A percentile compares a stretch with the other conserved stretches of the same genome.
Conservation (phyloP, 2,888 invertebrate genomes). For the Alviniconcha strummeri region DNA sequence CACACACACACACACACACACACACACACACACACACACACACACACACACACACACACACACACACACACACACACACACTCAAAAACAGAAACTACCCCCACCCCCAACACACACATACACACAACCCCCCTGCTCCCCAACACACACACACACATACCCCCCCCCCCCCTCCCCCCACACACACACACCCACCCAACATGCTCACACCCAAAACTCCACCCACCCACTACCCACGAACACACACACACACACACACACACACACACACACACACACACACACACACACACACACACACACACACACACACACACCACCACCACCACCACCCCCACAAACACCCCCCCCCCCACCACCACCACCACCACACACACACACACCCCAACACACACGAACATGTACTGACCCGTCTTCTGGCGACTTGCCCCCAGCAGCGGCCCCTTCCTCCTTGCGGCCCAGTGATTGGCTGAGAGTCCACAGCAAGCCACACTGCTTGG, state of each 20-base stretch:
- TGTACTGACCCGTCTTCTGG: constrained; percentile 29
- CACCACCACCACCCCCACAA: not conserved
- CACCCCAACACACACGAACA: not conserved
- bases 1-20: too few species aligned
- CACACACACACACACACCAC: not conserved
- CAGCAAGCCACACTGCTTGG: constrained; percentile 77
- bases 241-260: not conserved
- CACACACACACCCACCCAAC: too few species aligned
- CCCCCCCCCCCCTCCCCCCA: too few species aligned
- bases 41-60: not conserved
- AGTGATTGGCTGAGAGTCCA: constrained; percentile 64
- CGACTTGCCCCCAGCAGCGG: constrained; percentile 20
- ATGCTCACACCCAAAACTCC: too few species aligned
- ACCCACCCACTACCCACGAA: not conserved
- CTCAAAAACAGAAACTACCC: not conserved
- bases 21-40: not conserved
- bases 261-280: not conserved
- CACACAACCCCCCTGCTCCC: not conserved
- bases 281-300: not conserved
- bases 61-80: too few species aligned
- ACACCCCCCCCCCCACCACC: not conserved
- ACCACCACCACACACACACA: not conserved
- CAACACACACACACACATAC: too few species aligned
- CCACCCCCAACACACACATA: not conserved
- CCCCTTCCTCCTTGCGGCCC: constrained; percentile 46